Evolutionary conservation across 2,797 vertebrate genomes (phyloP), one percentile per base, ranked within the genome.

Genomic region (Falco columbarius): DNA sequence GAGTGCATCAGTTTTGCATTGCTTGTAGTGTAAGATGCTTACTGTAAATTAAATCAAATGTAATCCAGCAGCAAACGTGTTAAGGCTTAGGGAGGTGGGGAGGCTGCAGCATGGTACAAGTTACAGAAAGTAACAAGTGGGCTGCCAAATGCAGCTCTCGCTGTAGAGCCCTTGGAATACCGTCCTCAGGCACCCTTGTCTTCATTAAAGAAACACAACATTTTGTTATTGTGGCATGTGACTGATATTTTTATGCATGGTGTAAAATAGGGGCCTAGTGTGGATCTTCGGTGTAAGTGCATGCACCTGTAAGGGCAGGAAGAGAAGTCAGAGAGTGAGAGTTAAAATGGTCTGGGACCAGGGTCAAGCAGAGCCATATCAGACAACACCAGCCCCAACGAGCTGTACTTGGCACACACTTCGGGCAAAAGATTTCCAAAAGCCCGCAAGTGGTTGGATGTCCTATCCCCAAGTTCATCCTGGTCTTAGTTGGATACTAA

Each of bases 171-270:
- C 56, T 38, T 63, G 72, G 72, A 94, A 77, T 36, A 81, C 80
- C 61, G 34, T 46, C 40, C 24, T 81, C 61, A 61, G 72, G 32
- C 49, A 81, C 42, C 36, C 56, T 51, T 32, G 42, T 51, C 76
- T 88, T 86, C 66, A 61, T 79, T 72, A 92, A 90, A 94, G 32
- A 90, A 95, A 89, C 66, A 75, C 72, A 66, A 21, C 54, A 30
- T 71, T 68, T 89, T 88, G 63, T 93, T 86, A 32, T 9, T 75
- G 56, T 71, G 68, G 13, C 81, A 75, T 4, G 13, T 40, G 65
- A 21, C 70, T 62, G 70, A 72, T 81, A 40, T 63, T 90, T 90
- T 92, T 44, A 86, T 38, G 58, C 73, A 42, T 16, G 12, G 52
- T 23, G 63, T 55, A 56, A 74, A 44, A 67, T 19, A 15, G 66